phyloP scores from a whole-genome alignment of 2,113 vertebrate genomes.

The Gallinago paraguaiae region DNA sequence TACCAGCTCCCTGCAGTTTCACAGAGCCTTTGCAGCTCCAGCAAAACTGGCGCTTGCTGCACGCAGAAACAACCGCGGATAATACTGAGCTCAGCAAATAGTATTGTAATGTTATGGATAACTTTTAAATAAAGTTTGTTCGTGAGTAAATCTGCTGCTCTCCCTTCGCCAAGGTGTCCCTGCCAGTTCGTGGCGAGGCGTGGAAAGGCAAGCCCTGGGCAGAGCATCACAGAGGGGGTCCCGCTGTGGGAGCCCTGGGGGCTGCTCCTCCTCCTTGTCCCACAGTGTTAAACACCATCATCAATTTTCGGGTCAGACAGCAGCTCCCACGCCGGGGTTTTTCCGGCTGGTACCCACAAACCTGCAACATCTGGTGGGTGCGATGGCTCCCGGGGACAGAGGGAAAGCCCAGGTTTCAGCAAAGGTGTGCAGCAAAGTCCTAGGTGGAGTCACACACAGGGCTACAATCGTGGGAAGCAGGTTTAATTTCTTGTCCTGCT shows the following conservation, averaged over 20 bases:
- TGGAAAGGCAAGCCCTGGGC: background rate
- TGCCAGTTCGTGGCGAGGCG: background rate
- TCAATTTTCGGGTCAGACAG: background rate
- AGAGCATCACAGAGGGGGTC: background rate
- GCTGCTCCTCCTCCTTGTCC: background rate
- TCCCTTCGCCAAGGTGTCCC: background rate
- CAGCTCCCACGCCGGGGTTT: background rate
- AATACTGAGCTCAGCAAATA: accelerated
- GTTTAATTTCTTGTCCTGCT: slow-evolving; percentile 26
- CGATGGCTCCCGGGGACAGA: background rate
- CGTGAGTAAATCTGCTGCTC: background rate
- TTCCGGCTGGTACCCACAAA: accelerated
- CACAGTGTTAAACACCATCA: accelerated
- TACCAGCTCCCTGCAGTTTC: background rate
- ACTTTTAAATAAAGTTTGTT: background rate
- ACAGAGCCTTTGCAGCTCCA: background rate
- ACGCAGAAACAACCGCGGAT: accelerated
- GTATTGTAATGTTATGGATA: background rate
- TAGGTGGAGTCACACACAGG: background rate
- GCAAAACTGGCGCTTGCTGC: background rate
- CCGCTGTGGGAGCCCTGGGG: accelerated
- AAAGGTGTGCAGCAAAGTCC: background rate
- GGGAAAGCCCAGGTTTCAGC: background rate
- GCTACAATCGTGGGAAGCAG: background rate
- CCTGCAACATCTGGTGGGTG: background rate